Percentiles rank a stretch among this genome's conserved stretches.
Evolutionary conservation across 2,888 invertebrate species (phyloP).

Genomic region (Cyaniris semiargus): DNA sequence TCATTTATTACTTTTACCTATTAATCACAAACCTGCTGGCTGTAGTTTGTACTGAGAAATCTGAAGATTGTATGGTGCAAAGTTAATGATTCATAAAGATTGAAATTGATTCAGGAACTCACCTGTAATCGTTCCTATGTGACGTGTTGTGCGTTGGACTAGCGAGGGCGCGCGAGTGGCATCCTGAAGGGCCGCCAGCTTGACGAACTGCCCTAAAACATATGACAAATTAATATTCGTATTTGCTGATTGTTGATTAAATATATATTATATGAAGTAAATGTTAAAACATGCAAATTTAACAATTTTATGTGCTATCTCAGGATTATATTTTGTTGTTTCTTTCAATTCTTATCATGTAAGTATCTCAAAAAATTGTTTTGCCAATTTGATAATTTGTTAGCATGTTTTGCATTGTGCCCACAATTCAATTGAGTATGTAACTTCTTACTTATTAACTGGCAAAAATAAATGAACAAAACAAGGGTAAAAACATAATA

Average conservation of each 20-base stretch:
- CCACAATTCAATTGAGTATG: neutral
- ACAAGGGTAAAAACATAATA: neutral
- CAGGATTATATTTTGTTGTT: neutral
- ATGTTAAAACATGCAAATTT: neutral
- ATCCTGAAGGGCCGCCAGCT: slow-evolving; percentile 91
- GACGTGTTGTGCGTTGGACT: slow-evolving; percentile 77
- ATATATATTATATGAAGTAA: neutral
- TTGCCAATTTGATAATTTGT: neutral
- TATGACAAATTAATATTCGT: neutral
- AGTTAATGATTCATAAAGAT: neutral
- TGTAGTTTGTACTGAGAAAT: no score
- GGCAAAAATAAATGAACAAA: neutral
- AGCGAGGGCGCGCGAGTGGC: slow-evolving; percentile 86
- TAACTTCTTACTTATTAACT: neutral
- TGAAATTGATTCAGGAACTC: slow-evolving; percentile 46
- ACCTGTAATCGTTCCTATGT: slow-evolving; percentile 87
- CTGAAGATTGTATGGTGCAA: neutral
- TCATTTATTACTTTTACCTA: no score
- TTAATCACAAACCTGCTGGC: no score
- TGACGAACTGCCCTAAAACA: slow-evolving; percentile 78
- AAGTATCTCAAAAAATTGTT: neutral
- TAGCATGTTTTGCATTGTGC: neutral
- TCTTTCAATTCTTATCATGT: neutral
- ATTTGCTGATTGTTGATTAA: neutral
- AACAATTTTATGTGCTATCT: neutral